Conservation (phyloP, 2,797 vertebrate species). For the Pteronotus mesoamericanus region DNA sequence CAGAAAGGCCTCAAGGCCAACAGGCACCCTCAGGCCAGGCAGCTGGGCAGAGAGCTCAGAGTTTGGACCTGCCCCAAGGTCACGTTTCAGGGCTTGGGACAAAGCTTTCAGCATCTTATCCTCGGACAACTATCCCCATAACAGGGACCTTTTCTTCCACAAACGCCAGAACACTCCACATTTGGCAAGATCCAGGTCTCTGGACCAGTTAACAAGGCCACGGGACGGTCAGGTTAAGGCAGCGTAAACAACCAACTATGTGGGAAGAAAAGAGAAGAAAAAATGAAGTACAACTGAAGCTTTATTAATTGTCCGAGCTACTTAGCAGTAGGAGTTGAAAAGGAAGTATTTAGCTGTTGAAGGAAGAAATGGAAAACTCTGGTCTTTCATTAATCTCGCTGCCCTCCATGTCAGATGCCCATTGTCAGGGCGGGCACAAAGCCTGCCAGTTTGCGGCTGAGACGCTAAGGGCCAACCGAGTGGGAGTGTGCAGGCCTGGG, state of each 20-base stretch:
- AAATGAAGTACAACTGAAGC: not conserved
- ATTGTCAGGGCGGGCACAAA: slow-evolving; percentile 41
- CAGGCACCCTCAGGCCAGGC: not conserved
- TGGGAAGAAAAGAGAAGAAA: not conserved
- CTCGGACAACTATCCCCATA: not conserved
- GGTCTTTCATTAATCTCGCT: slow-evolving; percentile 54
- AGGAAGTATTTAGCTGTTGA: slow-evolving; percentile 50
- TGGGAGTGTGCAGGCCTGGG: slow-evolving; percentile 45
- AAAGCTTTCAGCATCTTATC: slow-evolving; percentile 35
- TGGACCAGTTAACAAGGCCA: slow-evolving; percentile 47
- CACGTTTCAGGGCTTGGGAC: not conserved
- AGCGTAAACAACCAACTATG: not conserved
- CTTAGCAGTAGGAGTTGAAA: slow-evolving; percentile 62
- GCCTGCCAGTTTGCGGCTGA: not conserved
- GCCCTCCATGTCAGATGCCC: slow-evolving; percentile 4
- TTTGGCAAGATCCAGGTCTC: slow-evolving; percentile 21
- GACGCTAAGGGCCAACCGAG: slow-evolving; percentile 31
- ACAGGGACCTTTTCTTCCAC: slow-evolving; percentile 12
- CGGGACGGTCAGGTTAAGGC: slow-evolving; percentile 55
- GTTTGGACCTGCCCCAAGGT: not conserved
- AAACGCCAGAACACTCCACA: not conserved
- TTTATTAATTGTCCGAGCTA: slow-evolving; percentile 71
- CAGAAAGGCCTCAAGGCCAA: not conserved
- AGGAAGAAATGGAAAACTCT: slow-evolving; percentile 26
- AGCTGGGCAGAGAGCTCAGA: not conserved